A percentile compares a stretch with the other conserved stretches of the same genome.
These are phyloP conservation scores for Volucella zonaria DNA, from an alignment of 2,888 invertebrate species.

Conservation along the genomic window DNA sequence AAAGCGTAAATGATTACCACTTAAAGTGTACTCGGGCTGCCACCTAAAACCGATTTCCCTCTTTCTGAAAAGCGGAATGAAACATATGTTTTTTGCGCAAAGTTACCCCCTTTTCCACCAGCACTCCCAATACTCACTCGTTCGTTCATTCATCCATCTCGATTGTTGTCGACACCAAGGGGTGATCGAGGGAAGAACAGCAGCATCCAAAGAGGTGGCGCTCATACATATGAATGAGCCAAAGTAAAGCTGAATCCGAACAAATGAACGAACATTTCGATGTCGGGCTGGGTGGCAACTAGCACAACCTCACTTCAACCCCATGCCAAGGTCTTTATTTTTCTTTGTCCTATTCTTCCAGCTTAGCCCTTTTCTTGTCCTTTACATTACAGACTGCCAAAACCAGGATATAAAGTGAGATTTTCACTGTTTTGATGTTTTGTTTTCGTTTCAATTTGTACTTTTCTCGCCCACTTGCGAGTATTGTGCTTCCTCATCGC, in stretches of 20 bases:
- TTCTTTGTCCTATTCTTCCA: not conserved
- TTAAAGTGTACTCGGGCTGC: constrained; percentile 82
- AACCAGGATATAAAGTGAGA: constrained; percentile 57
- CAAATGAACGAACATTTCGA: constrained; percentile 68
- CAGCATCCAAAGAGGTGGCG: constrained; percentile 32
- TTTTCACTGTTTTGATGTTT: constrained; percentile 76
- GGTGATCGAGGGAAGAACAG: constrained; percentile 28
- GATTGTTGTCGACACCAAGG: constrained; percentile 40
- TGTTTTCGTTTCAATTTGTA: constrained; percentile 81
- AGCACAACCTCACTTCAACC: constrained; percentile 27
- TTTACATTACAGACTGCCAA: constrained; percentile 37
- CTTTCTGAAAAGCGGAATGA: constrained; percentile 75
- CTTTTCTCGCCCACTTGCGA: constrained; percentile 76
- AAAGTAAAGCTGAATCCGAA: constrained; percentile 66
- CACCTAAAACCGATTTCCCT: constrained; percentile 82
- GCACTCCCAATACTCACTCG: constrained; percentile 24
- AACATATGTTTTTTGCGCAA: constrained; percentile 76
- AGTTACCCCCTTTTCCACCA: constrained; percentile 37
- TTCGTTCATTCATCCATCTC: constrained; percentile 73
- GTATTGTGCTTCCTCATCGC: constrained; percentile 37
- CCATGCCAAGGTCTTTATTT: constrained; percentile 29
- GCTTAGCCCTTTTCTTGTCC: constrained; percentile 57
- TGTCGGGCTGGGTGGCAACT: constrained; percentile 10
- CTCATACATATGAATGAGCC: constrained; percentile 74
- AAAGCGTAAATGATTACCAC: constrained; percentile 83